Base-by-base conservation (phyloP, 2,888 invertebrate species). In the Lymantria dispar region DNA sequence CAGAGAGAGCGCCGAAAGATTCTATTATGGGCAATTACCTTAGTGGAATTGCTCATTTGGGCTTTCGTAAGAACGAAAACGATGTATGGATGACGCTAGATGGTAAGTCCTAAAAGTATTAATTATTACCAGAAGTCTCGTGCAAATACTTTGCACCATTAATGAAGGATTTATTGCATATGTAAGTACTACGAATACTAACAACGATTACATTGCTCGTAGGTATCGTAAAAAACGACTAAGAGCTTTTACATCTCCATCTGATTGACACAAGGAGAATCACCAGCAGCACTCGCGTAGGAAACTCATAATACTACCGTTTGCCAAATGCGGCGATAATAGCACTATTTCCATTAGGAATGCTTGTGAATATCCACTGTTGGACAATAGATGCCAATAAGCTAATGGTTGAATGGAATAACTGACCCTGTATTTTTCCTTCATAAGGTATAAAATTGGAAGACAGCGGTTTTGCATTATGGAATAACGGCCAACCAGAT, bases 401-500 rank as follows among this genome's bases (percentile, higher is more conserved):
- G 12, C n/a, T n/a, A 12, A 11, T 38, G 1, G 38, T 3, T 12
- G 36, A 3, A 1, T 38, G 7, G 2, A 12, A 38, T 12, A 38
- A 11, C 1, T 38, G 3, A 38, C 8, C 12, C 1, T 38, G 8
- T 38, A 5, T 36, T 12, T 40, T 7, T 40, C 7, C 12, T 13
- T 44, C 11, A 10, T 7, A 13, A 85, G 84, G 77, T 1, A 62
- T 56, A 1, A 46, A 71, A 0, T 45, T 85, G 50, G 62, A 60
- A 47, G 54, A 76, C 30, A 73, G 74, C 36, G 84, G 85, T 0
- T 85, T 80, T 52, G 52, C 66, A 0, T 56, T 55, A 1, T 85
- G 84, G 84, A 76, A 74, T 7, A 58, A 62, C 45, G 61, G 68
- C 0, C 83, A 86, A 44, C 87, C 86, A 0, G 84, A 84, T 49